Conservation (phyloP, 2,113 vertebrate species). For the Sylvietta virens region DNA sequence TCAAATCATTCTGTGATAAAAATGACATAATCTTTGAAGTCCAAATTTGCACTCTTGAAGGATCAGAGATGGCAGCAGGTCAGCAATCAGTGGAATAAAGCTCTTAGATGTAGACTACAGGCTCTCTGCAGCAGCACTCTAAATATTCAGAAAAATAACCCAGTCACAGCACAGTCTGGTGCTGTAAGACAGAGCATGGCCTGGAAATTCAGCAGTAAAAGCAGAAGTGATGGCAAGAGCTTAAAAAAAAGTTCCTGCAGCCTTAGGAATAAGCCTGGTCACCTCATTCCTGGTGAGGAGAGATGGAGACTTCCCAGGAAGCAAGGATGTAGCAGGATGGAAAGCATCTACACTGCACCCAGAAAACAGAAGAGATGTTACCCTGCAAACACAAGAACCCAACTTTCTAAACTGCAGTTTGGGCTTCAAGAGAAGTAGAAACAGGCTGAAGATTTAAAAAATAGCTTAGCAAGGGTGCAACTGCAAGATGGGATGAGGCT, state of each 20-base stretch:
- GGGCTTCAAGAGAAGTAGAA: fast-evolving
- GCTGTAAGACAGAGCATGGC: fast-evolving
- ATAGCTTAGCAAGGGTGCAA: not conserved
- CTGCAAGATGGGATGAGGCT: not conserved
- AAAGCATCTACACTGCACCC: not conserved
- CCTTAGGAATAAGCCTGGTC: not conserved
- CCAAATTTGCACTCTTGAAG: not conserved
- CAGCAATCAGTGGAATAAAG: not conserved
- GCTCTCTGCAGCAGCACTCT: not conserved
- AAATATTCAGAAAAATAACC: not conserved
- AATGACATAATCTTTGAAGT: not conserved
- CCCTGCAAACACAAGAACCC: not conserved
- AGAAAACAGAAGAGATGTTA: not conserved
- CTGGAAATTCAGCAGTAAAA: not conserved
- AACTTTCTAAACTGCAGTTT: not conserved
- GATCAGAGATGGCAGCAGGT: not conserved
- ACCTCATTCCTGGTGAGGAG: not conserved
- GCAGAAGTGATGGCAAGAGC: not conserved
- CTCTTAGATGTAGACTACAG: not conserved
- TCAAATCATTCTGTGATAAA: not conserved
- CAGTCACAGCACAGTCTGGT: not conserved
- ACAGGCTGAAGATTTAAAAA: not conserved
- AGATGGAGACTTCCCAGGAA: not conserved
- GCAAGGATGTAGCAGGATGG: not conserved
- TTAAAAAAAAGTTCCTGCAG: not conserved